phyloP scores from a whole-genome alignment of 2,888 invertebrate species.

The Lochmaea crataegi region DNA sequence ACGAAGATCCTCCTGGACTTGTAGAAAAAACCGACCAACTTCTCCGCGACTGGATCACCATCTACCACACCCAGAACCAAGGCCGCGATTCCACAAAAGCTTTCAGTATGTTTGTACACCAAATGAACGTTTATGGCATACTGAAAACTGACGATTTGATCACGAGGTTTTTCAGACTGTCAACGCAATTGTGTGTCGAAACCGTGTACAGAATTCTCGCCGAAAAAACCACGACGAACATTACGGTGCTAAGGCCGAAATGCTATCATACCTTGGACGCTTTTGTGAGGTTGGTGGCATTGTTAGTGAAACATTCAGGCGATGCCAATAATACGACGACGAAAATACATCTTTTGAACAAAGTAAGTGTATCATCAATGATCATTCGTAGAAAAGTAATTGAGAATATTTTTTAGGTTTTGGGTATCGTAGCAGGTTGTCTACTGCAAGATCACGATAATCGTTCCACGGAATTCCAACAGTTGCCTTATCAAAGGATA shows the following conservation, averaged over 20 bases:
- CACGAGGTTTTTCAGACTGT: constrained; percentile 95
- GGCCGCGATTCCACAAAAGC: constrained; percentile 90
- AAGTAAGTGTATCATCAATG: constrained; percentile 63
- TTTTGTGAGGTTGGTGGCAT: constrained; percentile 91
- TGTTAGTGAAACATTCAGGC: constrained; percentile 94
- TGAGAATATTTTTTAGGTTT: constrained; percentile 35
- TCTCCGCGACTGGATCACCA: constrained; percentile 94
- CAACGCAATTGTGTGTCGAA: constrained; percentile 96
- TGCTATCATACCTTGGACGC: constrained; percentile 97
- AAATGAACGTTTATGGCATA: constrained; percentile 97
- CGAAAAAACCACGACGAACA: constrained; percentile 75
- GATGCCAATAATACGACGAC: constrained; percentile 92
- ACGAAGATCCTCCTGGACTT: constrained; percentile 92
- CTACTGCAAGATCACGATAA: constrained; percentile 96
- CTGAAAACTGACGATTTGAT: constrained; percentile 97
- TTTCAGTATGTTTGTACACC: constrained; percentile 93
- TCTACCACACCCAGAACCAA: constrained; percentile 80
- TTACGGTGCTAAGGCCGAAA: constrained; percentile 79
- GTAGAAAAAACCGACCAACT: constrained; percentile 95
- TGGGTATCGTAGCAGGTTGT: constrained; percentile 94
- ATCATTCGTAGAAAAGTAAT: not conserved
- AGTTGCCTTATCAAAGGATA: constrained; percentile 96
- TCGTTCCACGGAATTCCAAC: constrained; percentile 91
- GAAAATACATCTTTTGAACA: constrained; percentile 96
- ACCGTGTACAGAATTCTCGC: constrained; percentile 87